phyloP scores from a whole-genome alignment of 2,113 vertebrate species.

The Cyanoliseus patagonus region DNA sequence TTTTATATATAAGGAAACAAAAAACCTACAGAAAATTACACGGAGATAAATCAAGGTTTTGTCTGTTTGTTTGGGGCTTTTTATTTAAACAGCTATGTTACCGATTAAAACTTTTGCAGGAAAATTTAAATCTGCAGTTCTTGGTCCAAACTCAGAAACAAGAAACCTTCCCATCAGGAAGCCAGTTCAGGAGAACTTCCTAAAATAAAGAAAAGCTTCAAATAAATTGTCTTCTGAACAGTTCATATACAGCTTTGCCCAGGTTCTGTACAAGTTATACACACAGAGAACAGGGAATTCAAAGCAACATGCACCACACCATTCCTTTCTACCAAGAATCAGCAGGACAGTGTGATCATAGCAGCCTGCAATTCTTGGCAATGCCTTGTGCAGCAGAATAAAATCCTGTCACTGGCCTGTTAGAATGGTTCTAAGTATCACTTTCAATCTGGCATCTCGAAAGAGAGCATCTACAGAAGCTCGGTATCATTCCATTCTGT shows the following conservation, averaged over 20 bases:
- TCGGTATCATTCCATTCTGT: fast-evolving
- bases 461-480: background rate
- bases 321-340: background rate
- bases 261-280: fast-evolving
- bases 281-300: no score
- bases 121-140: background rate
- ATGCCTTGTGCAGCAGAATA: fast-evolving
- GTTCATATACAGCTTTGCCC: fast-evolving
- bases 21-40: background rate
- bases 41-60: background rate
- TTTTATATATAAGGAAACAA: background rate
- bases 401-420: background rate
- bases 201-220: background rate
- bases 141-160: background rate
- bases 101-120: background rate
- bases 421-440: background rate
- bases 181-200: background rate
- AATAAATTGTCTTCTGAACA: background rate
- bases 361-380: fast-evolving
- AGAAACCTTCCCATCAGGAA: background rate
- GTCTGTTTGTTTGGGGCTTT: background rate
- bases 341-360: fast-evolving
- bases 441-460: background rate
- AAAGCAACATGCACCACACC: fast-evolving
- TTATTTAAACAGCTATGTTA: background rate